These are phyloP conservation scores for Peromyscus nudipes DNA, from an alignment of 2,797 vertebrate species.

Conservation along the genomic window DNA sequence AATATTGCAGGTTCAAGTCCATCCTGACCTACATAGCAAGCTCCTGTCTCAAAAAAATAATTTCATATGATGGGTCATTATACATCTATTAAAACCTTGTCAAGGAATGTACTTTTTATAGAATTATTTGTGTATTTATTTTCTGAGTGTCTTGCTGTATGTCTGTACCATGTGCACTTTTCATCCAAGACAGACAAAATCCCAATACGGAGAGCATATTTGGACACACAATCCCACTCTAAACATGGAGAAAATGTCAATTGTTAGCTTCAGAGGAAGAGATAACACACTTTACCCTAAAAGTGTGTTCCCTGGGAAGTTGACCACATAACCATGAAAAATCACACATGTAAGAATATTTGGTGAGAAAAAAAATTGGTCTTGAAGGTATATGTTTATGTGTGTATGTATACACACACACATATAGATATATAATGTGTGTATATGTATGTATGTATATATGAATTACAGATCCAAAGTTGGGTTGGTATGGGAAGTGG, in stretches of 20 bases:
- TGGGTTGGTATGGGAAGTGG: too few relatives aligned
- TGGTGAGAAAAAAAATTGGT: neutral
- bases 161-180: neutral
- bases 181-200: neutral
- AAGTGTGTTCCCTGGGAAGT: neutral
- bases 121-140: neutral
- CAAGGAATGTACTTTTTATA: neutral
- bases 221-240: neutral
- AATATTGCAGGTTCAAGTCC: neutral
- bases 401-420: too few relatives aligned
- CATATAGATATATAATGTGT: too few relatives aligned
- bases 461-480: too few relatives aligned
- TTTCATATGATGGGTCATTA: neutral
- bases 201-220: neutral
- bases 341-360: neutral
- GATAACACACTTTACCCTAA: neutral
- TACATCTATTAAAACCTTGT: neutral
- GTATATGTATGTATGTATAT: too few relatives aligned
- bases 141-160: neutral
- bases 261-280: neutral
- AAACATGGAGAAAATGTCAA: neutral
- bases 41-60: too few relatives aligned
- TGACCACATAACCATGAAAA: neutral
- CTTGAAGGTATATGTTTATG: neutral
- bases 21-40: neutral